Percentiles rank a stretch among this genome's conserved stretches.
phyloP scores from a whole-genome alignment of 64 coral and sea anemone genomes.

The Stichodactyla helianthus region DNA sequence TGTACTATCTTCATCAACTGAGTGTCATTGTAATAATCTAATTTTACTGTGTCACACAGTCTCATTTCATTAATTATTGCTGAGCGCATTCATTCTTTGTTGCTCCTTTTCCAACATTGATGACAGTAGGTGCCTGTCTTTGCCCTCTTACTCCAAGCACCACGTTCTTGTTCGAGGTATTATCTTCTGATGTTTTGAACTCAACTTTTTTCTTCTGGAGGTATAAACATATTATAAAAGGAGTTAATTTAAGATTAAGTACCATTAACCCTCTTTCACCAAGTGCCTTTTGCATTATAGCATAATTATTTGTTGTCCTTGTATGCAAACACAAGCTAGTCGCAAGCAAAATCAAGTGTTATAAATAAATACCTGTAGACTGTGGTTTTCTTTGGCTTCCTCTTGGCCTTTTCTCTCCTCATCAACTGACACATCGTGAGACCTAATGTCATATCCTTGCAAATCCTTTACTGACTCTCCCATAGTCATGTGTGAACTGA shows the following conservation, averaged over 20 bases:
- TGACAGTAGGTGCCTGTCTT: conserved; percentile 35
- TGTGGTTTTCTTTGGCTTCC: neutral
- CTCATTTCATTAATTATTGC: conserved; percentile 14
- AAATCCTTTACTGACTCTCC: neutral
- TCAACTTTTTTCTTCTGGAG: neutral
- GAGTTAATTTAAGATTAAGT: too few species aligned
- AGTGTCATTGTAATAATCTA: neutral
- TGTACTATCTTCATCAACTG: neutral
- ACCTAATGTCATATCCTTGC: neutral
- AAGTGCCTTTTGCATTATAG: too few species aligned
- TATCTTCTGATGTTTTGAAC: neutral
- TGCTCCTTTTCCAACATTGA: conserved; percentile 49
- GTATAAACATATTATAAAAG: neutral
- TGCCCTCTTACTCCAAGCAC: conserved; percentile 36
- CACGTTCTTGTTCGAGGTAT: neutral
- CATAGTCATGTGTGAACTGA: neutral
- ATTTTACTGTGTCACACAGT: neutral
- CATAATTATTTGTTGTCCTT: too few species aligned
- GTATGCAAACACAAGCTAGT: too few species aligned
- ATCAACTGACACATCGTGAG: neutral
- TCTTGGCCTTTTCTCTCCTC: neutral
- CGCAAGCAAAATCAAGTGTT: too few species aligned
- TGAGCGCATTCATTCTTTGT: conserved; percentile 54
- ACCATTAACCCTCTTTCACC: too few species aligned
- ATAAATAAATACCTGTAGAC: neutral